phyloP scores from a whole-genome alignment of 2,888 invertebrate species.

The Conops quadrifasciatus region DNA sequence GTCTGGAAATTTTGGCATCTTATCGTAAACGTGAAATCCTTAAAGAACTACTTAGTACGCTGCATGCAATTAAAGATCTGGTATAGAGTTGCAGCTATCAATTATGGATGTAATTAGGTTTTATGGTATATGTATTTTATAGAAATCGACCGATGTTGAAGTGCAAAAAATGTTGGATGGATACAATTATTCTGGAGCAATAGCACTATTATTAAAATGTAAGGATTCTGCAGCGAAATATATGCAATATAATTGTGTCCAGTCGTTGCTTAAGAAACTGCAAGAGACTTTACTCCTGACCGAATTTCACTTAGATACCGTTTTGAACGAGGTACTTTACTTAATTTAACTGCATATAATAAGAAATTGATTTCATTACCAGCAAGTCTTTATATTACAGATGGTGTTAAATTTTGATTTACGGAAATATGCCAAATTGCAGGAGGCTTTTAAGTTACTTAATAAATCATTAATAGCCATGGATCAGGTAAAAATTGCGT shows the following conservation, averaged over 20 bases:
- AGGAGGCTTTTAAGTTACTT: slow-evolving; percentile 85
- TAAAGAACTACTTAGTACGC: slow-evolving; percentile 78
- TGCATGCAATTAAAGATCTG: slow-evolving; percentile 82
- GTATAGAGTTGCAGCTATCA: slow-evolving; percentile 43
- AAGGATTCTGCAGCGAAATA: slow-evolving; percentile 85
- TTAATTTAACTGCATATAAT: background rate
- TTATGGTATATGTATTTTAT: background rate
- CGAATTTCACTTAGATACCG: slow-evolving; percentile 89
- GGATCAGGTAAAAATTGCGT: slow-evolving; percentile 70
- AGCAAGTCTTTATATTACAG: slow-evolving; percentile 40
- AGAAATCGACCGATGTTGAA: slow-evolving; percentile 84
- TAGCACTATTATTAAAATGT: slow-evolving; percentile 87
- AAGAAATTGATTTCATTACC: background rate
- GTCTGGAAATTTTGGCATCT: slow-evolving; percentile 89
- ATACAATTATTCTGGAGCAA: slow-evolving; percentile 89
- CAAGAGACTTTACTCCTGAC: slow-evolving; percentile 91
- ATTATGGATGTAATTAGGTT: background rate
- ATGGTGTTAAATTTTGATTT: slow-evolving; percentile 76
- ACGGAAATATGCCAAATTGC: slow-evolving; percentile 81
- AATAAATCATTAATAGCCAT: slow-evolving; percentile 93
- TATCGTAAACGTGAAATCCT: slow-evolving; percentile 88
- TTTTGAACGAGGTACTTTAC: slow-evolving; percentile 76
- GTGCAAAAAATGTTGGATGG: slow-evolving; percentile 82
- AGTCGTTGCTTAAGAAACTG: slow-evolving; percentile 83
- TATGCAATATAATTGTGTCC: slow-evolving; percentile 90